A percentile compares a stretch with the other conserved stretches of the same genome.
Conservation (phyloP, 2,888 invertebrate species). For the Drosophila suboccidentalis region DNA sequence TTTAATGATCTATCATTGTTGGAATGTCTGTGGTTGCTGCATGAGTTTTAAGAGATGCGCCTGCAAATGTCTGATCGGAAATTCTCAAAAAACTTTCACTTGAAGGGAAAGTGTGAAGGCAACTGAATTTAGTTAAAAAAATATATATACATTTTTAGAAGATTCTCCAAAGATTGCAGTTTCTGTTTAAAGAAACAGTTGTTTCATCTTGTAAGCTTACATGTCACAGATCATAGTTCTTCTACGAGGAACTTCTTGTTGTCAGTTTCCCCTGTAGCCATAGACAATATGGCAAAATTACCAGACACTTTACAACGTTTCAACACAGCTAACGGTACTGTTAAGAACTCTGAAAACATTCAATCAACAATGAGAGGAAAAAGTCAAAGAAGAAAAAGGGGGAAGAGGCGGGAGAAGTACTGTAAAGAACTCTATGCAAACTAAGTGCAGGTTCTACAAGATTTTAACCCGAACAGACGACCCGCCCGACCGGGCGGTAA, state of each 20-base stretch:
- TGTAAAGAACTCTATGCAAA: constrained; percentile 70
- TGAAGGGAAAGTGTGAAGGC: constrained; percentile 42
- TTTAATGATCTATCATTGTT: constrained; percentile 78
- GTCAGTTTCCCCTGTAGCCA: neutral
- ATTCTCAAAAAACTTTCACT: constrained; percentile 56
- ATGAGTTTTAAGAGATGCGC: constrained; percentile 28
- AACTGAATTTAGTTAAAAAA: neutral
- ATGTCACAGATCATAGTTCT: neutral
- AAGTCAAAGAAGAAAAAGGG: neutral
- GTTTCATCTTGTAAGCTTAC: neutral
- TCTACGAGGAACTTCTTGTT: neutral
- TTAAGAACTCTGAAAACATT: constrained; percentile 56
- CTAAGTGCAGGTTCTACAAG: constrained; percentile 67
- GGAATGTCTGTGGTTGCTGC: constrained; percentile 28
- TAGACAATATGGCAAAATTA: constrained; percentile 50
- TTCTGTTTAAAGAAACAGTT: fast-evolving
- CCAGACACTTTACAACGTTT: constrained; percentile 28
- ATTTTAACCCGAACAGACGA: constrained; percentile 31
- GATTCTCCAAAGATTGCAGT: neutral
- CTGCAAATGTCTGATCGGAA: constrained; percentile 21
- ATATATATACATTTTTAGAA: neutral
- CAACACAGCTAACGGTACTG: constrained; percentile 52
- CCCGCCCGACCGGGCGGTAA: constrained; percentile 50
- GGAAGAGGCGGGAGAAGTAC: constrained; percentile 12
- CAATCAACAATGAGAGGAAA: constrained; percentile 52